Base-by-base conservation (phyloP, 2,113 vertebrate species). In the Oreochromis aureus region DNA sequence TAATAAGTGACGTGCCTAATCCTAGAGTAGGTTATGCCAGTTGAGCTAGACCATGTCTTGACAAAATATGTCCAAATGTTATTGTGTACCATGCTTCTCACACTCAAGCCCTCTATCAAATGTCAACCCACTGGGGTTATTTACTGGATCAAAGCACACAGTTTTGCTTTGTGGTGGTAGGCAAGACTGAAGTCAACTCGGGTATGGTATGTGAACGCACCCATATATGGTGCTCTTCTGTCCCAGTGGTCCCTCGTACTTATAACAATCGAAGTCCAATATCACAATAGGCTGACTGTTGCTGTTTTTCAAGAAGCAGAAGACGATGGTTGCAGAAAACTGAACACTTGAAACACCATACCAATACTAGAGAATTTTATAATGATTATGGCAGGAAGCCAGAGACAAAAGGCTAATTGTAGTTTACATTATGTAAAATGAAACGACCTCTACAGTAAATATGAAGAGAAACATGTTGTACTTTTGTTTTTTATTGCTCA, bases 51-150 rank as follows among this genome's bases (percentile, higher is more conserved):
- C 82, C 22, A 80, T 89, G 76, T 89, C 80, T 87, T 92, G 69
- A 91, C 81, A 89, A 93, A 91, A 91, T 82, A 91, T 93, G 82
- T 93, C 92, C 82, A 93, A 92, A 94, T 95, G 92, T 92, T 94
- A 94, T 94, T 92, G 86, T 88, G 80, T 86, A 27, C 56, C 71
- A 80, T 34, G 27, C 82, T 44, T 87, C 73, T 78, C 56, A 83
- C 71, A 90, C 87, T 89, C 84, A 83, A 79, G 73, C 24, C 16
- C 59, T 92, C 61, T 76, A 87, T 90, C 86, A 89, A 91, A 91
- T 90, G 83, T 83, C 80, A 90, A 92, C 90, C 69, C 53, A 6
- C 82, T 82, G 83, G 82, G 79, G 66, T 79, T 90, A 90, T 93
- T 90, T 89, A 89, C 81, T 79, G 44, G 73, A 91, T 92, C 84